Evolutionary conservation across 2,113 vertebrate genomes (phyloP), one percentile per base, ranked within the genome.

Genomic region (Rostratula benghalensis): DNA sequence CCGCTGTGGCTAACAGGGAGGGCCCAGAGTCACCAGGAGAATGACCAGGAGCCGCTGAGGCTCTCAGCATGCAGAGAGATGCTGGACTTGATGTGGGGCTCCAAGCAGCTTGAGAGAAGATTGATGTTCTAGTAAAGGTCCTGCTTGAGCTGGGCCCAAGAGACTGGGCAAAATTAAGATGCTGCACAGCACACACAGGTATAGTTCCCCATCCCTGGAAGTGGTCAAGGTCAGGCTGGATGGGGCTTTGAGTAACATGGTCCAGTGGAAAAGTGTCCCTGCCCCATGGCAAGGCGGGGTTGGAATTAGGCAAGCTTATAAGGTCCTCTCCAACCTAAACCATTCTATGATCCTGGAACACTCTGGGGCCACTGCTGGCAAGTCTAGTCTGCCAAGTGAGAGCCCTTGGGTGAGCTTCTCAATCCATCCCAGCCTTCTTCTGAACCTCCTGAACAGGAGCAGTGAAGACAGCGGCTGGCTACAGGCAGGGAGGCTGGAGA

Each of bases 61-160:
- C n/a, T 70, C 31, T 56, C 35, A 1, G 2, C 12, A 15, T 9
- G 0, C 39, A 10, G 50, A 7, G 46, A 46, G 48, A 4, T 4
- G 27, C 1, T 1, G 41, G 75, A 46, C 6, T 1, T 7, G 60
- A 39, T 4, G 30, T 1, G 18, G 64, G 51, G 64, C 24, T 69
- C 63, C 56, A 11, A 48, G 76, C 17, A 57, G 57, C 68, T n/a
- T 0, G 3, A 19, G 53, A 46, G 39, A 22, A n/a, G 41, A 4
- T 3, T 31, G n/a, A 18, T 1, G 0, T 9, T 21, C 59, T 23
- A 71, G 5, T 5, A 24, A 48, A 68, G 19, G 46, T 19, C 13
- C 54, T 45, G 33, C 46, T 10, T 21, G 23, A 64, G 64, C 63
- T 21, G 23, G 33, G 31, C 12, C 13, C 7, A 4, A 57, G 31